Percentiles rank a stretch among this genome's conserved stretches.
phyloP scores from a whole-genome alignment of 2,797 vertebrate genomes.

The Schizothorax lantsangensis region DNA sequence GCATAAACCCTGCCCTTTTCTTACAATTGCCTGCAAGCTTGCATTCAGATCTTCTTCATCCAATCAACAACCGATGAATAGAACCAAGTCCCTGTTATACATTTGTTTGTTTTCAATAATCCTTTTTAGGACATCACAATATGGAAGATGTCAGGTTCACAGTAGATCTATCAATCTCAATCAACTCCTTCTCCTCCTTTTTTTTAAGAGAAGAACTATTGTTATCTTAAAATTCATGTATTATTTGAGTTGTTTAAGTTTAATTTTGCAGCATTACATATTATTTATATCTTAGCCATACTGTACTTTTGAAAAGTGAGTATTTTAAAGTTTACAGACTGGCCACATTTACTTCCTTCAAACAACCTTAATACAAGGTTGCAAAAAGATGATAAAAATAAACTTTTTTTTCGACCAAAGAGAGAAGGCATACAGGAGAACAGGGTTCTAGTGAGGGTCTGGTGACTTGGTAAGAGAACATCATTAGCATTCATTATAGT shows the following conservation, averaged over 20 bases:
- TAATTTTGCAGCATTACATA: no score
- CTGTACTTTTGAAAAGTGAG: background rate
- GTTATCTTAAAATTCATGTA: background rate
- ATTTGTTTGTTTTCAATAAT: background rate
- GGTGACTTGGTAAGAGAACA: constrained; percentile 74
- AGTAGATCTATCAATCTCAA: no score
- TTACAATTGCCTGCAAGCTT: background rate
- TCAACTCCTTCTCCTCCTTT: no score
- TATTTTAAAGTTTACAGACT: background rate
- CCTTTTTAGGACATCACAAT: background rate
- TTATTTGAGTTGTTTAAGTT: background rate
- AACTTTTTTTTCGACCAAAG: background rate
- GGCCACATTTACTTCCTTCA: no score
- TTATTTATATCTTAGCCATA: background rate
- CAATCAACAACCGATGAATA: background rate
- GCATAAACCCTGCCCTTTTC: background rate
- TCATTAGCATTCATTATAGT: constrained; percentile 87
- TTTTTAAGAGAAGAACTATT: no score
- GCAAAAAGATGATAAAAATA: background rate
- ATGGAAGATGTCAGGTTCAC: background rate
- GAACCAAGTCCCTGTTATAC: background rate
- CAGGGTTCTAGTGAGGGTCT: constrained; percentile 74
- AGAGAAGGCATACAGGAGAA: background rate
- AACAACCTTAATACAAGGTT: background rate
- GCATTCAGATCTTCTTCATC: background rate